phyloP scores from a whole-genome alignment of 2,113 vertebrate genomes.

The Hippolais icterina region DNA sequence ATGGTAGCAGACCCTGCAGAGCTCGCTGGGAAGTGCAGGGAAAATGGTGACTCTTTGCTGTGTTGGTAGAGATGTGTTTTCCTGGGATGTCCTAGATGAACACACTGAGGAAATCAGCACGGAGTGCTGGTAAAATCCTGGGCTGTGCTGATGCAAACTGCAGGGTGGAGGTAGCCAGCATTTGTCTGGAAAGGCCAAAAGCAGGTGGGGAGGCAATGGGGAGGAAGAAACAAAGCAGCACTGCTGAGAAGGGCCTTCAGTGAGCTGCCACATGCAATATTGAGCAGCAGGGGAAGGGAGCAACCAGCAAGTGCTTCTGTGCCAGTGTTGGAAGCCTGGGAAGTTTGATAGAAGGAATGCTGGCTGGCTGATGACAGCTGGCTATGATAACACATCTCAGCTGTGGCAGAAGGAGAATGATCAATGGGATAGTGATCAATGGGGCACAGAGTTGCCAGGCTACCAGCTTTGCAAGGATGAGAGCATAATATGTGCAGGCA shows the following conservation, averaged over 20 bases:
- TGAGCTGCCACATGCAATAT: neutral
- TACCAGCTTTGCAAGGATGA: neutral
- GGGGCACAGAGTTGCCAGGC: neutral
- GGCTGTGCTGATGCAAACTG: neutral
- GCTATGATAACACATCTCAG: neutral
- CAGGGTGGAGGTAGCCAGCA: too few species aligned
- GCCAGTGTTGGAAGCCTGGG: neutral
- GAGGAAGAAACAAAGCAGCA: neutral
- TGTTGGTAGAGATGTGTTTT: neutral
- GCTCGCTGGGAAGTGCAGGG: neutral
- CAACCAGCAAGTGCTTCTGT: neutral
- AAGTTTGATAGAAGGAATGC: neutral
- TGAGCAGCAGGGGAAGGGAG: neutral
- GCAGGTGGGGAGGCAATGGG: neutral
- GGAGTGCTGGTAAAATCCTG: too few species aligned
- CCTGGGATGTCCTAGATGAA: neutral
- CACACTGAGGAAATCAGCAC: fast-evolving
- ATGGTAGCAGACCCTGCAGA: neutral
- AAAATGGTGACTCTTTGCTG: neutral
- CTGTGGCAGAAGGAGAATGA: neutral
- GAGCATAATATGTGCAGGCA: neutral
- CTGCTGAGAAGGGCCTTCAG: neutral
- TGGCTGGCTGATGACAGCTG: neutral
- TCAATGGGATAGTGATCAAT: neutral
- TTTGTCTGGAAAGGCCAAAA: neutral